Evolutionary conservation across 2,797 vertebrate genomes (phyloP).

Genomic region (Heterohyrax brucei): DNA sequence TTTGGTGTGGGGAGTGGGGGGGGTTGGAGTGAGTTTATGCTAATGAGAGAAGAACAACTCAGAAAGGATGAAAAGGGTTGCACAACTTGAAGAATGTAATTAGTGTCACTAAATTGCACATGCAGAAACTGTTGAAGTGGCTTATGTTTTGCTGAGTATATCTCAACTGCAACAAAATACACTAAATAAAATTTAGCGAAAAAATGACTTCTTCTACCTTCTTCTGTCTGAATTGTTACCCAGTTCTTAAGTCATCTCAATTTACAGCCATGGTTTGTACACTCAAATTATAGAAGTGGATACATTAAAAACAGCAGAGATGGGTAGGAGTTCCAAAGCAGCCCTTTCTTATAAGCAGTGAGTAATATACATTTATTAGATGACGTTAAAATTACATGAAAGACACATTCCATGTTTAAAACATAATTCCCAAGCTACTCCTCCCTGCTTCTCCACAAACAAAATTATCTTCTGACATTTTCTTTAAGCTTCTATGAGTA

Average conservation of each 20-base stretch:
- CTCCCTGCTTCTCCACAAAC: conserved; percentile 53
- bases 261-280: conserved; percentile 22
- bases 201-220: conserved; percentile 58
- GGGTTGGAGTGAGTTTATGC: neutral
- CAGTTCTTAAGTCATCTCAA: conserved; percentile 46
- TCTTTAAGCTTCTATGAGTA: conserved; percentile 72
- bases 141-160: neutral
- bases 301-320: neutral
- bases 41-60: neutral
- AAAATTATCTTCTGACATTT: conserved; percentile 71
- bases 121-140: neutral
- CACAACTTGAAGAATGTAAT: neutral
- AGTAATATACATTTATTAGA: neutral
- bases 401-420: conserved; percentile 32
- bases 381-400: conserved; percentile 63
- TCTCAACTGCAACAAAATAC: neutral
- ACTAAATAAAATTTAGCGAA: neutral
- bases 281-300: neutral
- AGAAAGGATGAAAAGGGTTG: neutral
- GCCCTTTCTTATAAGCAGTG: neutral
- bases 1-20: no score
- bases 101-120: neutral
- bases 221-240: conserved; percentile 59
- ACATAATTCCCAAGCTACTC: conserved; percentile 58
- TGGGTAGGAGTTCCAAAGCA: neutral